Percentiles rank a stretch among this genome's conserved stretches.
phyloP scores from a whole-genome alignment of 1,140 invertebrate species.

The Drosophila santomea region DNA sequence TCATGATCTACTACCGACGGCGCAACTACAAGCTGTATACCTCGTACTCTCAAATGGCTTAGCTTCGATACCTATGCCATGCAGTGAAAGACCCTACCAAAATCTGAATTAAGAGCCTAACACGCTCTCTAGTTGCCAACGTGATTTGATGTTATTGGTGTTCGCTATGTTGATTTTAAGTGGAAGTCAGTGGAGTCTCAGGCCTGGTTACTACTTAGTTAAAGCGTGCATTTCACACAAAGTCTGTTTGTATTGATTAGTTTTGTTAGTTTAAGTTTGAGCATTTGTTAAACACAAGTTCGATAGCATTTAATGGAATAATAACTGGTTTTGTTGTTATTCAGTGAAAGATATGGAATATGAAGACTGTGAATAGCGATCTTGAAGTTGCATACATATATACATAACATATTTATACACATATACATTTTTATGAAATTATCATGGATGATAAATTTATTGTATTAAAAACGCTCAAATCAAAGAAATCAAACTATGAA shows the following conservation, averaged over 20 bases:
- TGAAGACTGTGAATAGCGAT: constrained; percentile 75
- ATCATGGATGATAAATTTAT: constrained; percentile 60
- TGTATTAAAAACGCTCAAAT: constrained; percentile 59
- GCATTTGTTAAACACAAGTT: constrained; percentile 27
- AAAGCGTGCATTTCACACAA: constrained; percentile 22
- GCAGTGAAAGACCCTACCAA: constrained; percentile 19
- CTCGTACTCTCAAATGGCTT: constrained; percentile 76
- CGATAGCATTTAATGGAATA: constrained; percentile 37
- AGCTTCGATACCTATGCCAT: neutral
- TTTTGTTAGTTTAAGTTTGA: constrained; percentile 20
- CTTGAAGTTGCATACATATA: constrained; percentile 71
- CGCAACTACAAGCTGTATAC: constrained; percentile 67
- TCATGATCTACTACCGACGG: constrained; percentile 79
- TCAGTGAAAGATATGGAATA: constrained; percentile 53
- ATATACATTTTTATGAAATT: constrained; percentile 48
- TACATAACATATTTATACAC: constrained; percentile 38
- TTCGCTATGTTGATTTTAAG: constrained; percentile 6
- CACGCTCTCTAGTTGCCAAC: constrained; percentile 19
- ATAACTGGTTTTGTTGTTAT: constrained; percentile 46
- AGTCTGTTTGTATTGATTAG: constrained; percentile 20
- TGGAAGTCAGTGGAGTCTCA: neutral
- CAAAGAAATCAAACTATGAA: neutral
- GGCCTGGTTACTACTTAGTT: constrained; percentile 5
- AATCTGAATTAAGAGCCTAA: constrained; percentile 3
- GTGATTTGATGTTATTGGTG: constrained; percentile 8